These are phyloP conservation scores for Pollachius pollachius DNA, from an alignment of 2,113 vertebrate species.

Conservation along the genomic window DNA sequence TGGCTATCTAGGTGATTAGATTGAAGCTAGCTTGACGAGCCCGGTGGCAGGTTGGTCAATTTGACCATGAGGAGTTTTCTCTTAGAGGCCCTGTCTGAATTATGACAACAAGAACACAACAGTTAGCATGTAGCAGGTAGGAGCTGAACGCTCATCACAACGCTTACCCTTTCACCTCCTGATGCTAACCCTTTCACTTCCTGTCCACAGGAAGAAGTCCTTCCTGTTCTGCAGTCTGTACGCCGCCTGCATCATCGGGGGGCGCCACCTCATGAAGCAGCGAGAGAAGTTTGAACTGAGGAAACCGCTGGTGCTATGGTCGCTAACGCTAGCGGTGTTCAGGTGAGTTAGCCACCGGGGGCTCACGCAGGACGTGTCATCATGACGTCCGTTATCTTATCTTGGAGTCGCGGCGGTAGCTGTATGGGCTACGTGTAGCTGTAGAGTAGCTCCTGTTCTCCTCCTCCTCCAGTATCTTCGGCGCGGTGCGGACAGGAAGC, in stretches of 20 bases:
- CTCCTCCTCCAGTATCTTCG: slow-evolving; percentile 86
- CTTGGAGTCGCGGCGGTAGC: too few relatives aligned
- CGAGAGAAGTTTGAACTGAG: slow-evolving; percentile 97
- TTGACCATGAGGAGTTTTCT: too few relatives aligned
- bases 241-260: slow-evolving; percentile 94
- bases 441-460: not conserved
- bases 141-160: too few relatives aligned
- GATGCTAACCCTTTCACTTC: not conserved
- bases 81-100: too few relatives aligned
- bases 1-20: too few relatives aligned
- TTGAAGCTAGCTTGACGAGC: too few relatives aligned
- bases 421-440: too few relatives aligned
- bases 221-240: slow-evolving; percentile 97
- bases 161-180: not conserved
- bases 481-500: slow-evolving; percentile 96
- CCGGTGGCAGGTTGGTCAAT: too few relatives aligned
- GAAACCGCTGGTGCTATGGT: slow-evolving; percentile 97
- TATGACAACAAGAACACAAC: too few relatives aligned
- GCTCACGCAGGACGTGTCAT: too few relatives aligned
- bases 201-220: slow-evolving; percentile 92
- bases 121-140: too few relatives aligned
- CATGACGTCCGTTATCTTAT: too few relatives aligned
- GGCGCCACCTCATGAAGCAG: slow-evolving; percentile 96
- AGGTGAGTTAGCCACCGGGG: slow-evolving; percentile 72
- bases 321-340: slow-evolving; percentile 94